A percentile compares a stretch with the other conserved stretches of the same genome.
Evolutionary conservation across 2,888 invertebrate species (phyloP).

Genomic region (Drosophila neutralis): DNA sequence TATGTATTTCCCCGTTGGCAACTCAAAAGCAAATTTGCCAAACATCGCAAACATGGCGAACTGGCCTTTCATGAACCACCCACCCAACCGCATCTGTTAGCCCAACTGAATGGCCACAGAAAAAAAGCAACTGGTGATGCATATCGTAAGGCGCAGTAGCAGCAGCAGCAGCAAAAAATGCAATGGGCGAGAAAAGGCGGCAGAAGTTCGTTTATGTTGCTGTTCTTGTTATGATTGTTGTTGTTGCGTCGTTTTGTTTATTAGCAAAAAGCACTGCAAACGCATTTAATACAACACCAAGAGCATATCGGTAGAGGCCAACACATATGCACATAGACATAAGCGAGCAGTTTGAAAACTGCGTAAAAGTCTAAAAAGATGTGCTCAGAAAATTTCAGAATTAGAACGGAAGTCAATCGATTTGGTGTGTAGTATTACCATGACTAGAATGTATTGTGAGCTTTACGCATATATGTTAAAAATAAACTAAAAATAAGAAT

Average conservation of each 20-base stretch:
- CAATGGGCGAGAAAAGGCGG: conserved; percentile 7
- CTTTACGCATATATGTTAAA: not conserved
- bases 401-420: not conserved
- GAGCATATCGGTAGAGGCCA: conserved; percentile 5
- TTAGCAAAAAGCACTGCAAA: conserved; percentile 21
- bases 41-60: conserved; percentile 42
- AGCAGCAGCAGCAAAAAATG: conserved; percentile 17
- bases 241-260: conserved; percentile 4
- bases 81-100: not conserved
- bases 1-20: conserved; percentile 33
- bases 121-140: conserved; percentile 68
- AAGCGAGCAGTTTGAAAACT: not conserved
- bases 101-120: not conserved
- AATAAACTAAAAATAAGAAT: no score
- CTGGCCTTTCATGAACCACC: conserved; percentile 47
- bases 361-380: not conserved
- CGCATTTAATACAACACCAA: conserved; percentile 25
- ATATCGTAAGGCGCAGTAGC: conserved; percentile 33
- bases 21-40: conserved; percentile 61
- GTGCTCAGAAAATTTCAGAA: not conserved
- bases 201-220: conserved; percentile 3
- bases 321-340: not conserved
- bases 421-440: not conserved
- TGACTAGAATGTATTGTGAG: not conserved
- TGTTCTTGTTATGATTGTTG: not conserved